These are phyloP conservation scores for Aphelinus certus DNA, from an alignment of 1,140 invertebrate genomes.

Conservation along the genomic window DNA sequence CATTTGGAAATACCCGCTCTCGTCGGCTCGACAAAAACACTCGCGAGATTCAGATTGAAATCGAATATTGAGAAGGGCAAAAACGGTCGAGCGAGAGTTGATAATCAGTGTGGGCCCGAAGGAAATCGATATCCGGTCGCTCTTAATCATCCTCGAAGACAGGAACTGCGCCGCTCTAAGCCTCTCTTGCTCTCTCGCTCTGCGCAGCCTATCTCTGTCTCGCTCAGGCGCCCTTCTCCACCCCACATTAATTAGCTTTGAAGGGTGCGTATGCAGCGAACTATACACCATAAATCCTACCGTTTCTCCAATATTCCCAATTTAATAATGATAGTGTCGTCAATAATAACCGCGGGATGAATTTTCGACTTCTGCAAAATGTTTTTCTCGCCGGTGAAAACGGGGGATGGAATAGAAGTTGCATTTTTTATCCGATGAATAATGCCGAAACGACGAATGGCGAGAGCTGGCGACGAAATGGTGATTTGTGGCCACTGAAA, in stretches of 20 bases:
- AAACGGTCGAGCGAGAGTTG: not conserved
- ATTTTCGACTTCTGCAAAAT: not conserved
- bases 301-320: not conserved
- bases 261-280: conserved; percentile 22
- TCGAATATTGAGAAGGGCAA: not conserved
- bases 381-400: no score
- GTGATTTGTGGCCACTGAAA: not conserved
- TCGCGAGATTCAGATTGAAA: not conserved
- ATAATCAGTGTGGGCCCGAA: conserved; percentile 32
- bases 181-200: not conserved
- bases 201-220: conserved; percentile 3
- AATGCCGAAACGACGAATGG: no score
- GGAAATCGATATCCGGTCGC: conserved; percentile 43
- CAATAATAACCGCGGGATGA: not conserved
- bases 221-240: not conserved
- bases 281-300: conserved; percentile 16
- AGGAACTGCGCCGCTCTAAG: conserved; percentile 7
- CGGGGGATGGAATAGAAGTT: no score
- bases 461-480: no score
- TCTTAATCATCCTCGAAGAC: conserved; percentile 33
- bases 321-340: not conserved
- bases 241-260: conserved; percentile 30
- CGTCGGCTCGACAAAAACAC: not conserved
- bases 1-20: no score
- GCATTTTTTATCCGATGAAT: no score